Percentiles rank a stretch among this genome's conserved stretches.
Conservation (phyloP, 1,140 invertebrate species). For the Sycobia sp. region DNA sequence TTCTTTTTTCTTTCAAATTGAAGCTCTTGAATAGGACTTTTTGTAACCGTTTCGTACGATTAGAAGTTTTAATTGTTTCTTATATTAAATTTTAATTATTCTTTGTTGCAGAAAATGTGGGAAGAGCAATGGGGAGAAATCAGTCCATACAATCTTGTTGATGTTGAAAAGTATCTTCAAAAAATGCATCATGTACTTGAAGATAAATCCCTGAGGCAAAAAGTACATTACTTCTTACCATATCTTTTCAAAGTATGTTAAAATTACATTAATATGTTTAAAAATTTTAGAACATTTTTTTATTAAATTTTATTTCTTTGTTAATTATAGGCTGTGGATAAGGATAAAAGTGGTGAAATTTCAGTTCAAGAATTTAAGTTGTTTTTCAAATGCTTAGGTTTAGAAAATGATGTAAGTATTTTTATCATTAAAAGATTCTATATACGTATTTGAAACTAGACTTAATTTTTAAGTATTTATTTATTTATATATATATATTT, state of each 20-base stretch:
- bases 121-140: slow-evolving; percentile 83
- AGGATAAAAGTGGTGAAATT: slow-evolving; percentile 77
- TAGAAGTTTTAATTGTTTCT: no score
- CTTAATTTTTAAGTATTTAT: neutral
- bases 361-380: slow-evolving; percentile 80
- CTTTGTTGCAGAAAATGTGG: slow-evolving; percentile 76
- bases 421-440: neutral
- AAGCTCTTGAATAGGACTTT: no score
- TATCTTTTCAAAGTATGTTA: slow-evolving; percentile 76
- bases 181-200: slow-evolving; percentile 82
- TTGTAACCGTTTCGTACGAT: no score
- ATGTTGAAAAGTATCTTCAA: slow-evolving; percentile 77
- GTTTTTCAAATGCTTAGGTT: slow-evolving; percentile 79
- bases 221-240: slow-evolving; percentile 76
- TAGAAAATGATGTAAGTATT: slow-evolving; percentile 68
- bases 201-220: slow-evolving; percentile 73
- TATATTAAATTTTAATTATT: slow-evolving; percentile 5
- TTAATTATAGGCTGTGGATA: slow-evolving; percentile 85
- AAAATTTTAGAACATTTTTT: neutral
- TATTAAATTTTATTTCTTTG: slow-evolving; percentile 32
- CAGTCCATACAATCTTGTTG: slow-evolving; percentile 78
- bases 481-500: slow-evolving; percentile 4
- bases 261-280: slow-evolving; percentile 25
- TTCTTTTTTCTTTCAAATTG: no score
- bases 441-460: neutral